Evolutionary conservation across 2,888 invertebrate species (phyloP), one percentile per base, ranked within the genome.

Genomic region (Pterobdella sp.): DNA sequence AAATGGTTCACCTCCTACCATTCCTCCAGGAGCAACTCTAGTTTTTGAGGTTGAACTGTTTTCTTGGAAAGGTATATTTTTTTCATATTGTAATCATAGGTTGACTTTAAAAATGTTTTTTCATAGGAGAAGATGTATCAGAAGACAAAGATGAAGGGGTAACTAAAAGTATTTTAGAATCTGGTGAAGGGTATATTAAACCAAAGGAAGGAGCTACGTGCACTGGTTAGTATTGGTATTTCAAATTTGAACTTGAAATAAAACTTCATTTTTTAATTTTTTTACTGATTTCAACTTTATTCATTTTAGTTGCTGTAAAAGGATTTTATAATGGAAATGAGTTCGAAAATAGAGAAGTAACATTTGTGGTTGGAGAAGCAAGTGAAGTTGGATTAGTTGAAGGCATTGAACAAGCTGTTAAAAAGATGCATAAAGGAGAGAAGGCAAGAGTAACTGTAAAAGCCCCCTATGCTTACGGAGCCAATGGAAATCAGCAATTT

Each of bases 331-430:
- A 89, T 72, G 89, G 87, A 0, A 82, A 81, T 74, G 84, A 87
- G 7, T 92, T 94, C 83, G 94, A 95, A 79, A 90, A 90, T 29
- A 87, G 91, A 78, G 90, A 92, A 64, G 87, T 93, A 0, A 87
- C 88, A 35, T 97, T 95, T 84, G 84, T 86, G 26, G 85, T 94
- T 31, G 96, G 96, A 0, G 95, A 96, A 84, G 94, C 92, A 10
- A 86, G 85, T 72, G 91, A 91, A 75, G 84, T 85, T 69, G 89
- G 89, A 75, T 84, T 97, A 36, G 87, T 92, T 49, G 88, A 89
- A 72, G 96, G 95, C 4, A 72, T 83, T 7, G 83, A 83, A 67
- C 74, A 78, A 18, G 82, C 81, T 0, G 49, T 81, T 1, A 88
- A 89, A 78, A 90, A 89, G 81, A 93, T 97, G 85, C 88, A 88